Conservation (phyloP, 1,140 invertebrate genomes). For the Subanguina moxae region DNA sequence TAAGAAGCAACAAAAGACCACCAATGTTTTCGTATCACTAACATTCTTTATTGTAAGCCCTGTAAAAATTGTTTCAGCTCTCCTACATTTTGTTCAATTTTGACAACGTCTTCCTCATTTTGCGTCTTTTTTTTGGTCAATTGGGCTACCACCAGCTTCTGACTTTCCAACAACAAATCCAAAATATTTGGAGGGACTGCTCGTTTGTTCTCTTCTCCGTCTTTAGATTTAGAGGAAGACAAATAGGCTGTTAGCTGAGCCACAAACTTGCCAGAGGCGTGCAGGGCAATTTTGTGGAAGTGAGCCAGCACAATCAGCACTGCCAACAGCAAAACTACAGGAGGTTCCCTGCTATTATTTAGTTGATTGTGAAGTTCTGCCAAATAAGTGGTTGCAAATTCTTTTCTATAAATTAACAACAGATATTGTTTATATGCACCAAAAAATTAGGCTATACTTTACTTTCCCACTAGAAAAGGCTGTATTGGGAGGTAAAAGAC, state of each 20-base stretch:
- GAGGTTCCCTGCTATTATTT: background rate
- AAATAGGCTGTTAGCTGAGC: slow-evolving; percentile 17
- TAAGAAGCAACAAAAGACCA: too few species aligned
- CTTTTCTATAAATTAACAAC: background rate
- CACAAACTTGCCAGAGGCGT: slow-evolving; percentile 31
- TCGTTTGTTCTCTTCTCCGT: background rate
- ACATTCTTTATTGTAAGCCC: too few species aligned
- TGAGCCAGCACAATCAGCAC: slow-evolving; percentile 13
- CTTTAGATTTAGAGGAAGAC: slow-evolving; percentile 1
- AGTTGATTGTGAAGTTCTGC: slow-evolving; percentile 12
- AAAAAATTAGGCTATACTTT: too few species aligned
- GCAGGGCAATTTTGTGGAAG: slow-evolving; percentile 11
- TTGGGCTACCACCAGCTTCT: slow-evolving; percentile 21
- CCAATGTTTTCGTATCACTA: too few species aligned
- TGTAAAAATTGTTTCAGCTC: too few species aligned
- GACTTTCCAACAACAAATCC: slow-evolving; percentile 17
- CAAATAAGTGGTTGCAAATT: background rate
- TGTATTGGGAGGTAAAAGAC: too few species aligned
- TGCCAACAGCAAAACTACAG: slow-evolving; percentile 8
- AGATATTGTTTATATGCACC: background rate
- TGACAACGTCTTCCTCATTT: background rate
- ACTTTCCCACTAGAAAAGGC: too few species aligned
- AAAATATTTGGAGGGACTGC: slow-evolving; percentile 4
- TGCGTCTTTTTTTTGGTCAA: background rate
- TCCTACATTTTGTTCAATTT: too few species aligned